These are phyloP conservation scores for Drosophila mercatorum DNA, from an alignment of 2,888 invertebrate genomes.

Conservation along the genomic window DNA sequence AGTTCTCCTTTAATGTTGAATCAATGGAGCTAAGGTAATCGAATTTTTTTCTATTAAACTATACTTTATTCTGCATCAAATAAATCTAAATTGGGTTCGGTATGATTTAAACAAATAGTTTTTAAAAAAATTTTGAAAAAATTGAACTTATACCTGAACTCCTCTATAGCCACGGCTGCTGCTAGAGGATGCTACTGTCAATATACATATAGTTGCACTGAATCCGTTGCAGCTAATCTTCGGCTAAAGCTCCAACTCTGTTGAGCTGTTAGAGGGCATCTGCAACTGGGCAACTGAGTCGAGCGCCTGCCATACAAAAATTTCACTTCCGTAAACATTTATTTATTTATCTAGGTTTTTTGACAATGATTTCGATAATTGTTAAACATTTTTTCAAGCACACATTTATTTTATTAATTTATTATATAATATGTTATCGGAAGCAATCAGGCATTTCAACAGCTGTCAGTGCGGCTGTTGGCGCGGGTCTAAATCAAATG, in stretches of 20 bases:
- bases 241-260: too few relatives aligned
- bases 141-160: too few relatives aligned
- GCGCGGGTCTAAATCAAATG: slow-evolving; percentile 53
- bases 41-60: too few relatives aligned
- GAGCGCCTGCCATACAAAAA: background rate
- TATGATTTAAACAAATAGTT: too few relatives aligned
- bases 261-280: background rate
- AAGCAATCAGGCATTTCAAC: slow-evolving; percentile 13
- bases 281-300: background rate
- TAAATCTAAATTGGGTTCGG: too few relatives aligned
- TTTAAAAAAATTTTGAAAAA: too few relatives aligned
- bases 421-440: slow-evolving; percentile 9
- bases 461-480: slow-evolving; percentile 5
- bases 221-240: background rate
- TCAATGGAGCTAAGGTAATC: background rate
- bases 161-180: background rate
- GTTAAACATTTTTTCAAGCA: slow-evolving; percentile 6
- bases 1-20: too few relatives aligned
- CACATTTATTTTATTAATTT: slow-evolving; percentile 35
- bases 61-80: too few relatives aligned
- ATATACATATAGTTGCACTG: too few relatives aligned
- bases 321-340: background rate
- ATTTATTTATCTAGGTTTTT: background rate
- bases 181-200: background rate
- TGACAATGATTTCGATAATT: slow-evolving; percentile 36